Conservation (phyloP, 2,888 invertebrate species). For the Syrista parreyssii region DNA sequence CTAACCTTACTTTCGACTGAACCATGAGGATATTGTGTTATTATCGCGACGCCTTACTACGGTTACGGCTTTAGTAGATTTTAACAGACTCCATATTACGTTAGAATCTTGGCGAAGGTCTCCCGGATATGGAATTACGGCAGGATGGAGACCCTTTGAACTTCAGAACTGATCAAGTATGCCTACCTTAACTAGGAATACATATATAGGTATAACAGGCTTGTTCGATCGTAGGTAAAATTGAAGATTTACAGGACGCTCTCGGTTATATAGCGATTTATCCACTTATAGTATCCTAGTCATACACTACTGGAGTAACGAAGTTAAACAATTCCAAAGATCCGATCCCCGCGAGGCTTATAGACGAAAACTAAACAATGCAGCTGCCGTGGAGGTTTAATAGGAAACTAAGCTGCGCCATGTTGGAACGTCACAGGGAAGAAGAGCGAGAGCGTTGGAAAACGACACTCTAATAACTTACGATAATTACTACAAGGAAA, state of each 20-base stretch:
- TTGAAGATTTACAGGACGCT: neutral
- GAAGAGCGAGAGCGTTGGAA: neutral
- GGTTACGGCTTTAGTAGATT: neutral
- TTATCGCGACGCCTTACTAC: neutral
- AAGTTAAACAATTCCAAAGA: neutral
- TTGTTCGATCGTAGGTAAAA: neutral
- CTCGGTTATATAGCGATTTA: neutral
- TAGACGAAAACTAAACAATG: conserved; percentile 1
- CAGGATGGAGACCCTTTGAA: neutral
- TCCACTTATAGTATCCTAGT: neutral
- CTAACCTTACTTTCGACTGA: neutral
- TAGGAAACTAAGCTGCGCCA: conserved; percentile 38
- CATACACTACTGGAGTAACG: neutral
- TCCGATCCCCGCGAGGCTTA: neutral
- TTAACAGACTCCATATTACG: neutral
- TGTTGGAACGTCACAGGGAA: neutral
- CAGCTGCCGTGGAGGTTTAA: conserved; percentile 23
- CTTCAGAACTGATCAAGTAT: neutral
- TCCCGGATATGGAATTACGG: neutral
- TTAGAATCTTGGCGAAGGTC: neutral
- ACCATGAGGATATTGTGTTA: neutral
- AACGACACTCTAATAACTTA: neutral
- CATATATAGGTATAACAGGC: neutral
- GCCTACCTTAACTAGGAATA: neutral
- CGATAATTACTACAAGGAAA: neutral